Percentiles rank a stretch among this genome's conserved stretches.
phyloP scores from a whole-genome alignment of 2,113 vertebrate genomes.

The Casuarius casuarius region DNA sequence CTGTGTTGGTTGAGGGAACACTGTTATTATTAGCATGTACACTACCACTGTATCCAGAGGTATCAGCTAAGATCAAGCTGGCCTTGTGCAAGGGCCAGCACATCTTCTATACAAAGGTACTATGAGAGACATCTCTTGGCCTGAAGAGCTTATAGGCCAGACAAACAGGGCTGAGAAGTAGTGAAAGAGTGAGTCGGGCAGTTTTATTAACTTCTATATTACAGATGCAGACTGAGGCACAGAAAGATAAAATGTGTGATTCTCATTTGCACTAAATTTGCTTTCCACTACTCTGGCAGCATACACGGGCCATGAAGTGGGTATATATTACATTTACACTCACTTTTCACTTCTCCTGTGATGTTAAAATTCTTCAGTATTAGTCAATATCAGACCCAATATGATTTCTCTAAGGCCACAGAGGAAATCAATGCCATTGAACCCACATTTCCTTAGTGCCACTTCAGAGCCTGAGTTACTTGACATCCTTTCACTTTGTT shows the following conservation, averaged over 20 bases:
- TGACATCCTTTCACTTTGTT: neutral
- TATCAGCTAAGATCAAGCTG: neutral
- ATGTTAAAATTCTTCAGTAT: constrained; percentile 46
- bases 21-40: neutral
- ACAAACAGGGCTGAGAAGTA: neutral
- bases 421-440: constrained; percentile 6
- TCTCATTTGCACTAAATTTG: constrained; percentile 68
- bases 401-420: constrained; percentile 26
- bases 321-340: constrained; percentile 64
- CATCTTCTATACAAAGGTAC: neutral
- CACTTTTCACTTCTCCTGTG: constrained; percentile 53
- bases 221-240: constrained; percentile 46
- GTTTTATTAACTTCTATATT: constrained; percentile 63
- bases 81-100: neutral
- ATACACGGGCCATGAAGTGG: constrained; percentile 58
- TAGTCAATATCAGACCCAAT: constrained; percentile 32
- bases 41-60: neutral
- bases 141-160: neutral
- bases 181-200: neutral
- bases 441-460: constrained; percentile 8
- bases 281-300: constrained; percentile 59
- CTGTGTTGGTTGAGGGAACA: neutral
- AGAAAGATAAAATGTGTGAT: constrained; percentile 61
- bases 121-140: neutral
- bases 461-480: neutral